Percentiles rank a stretch among this genome's conserved stretches.
phyloP scores from a whole-genome alignment of 2,113 vertebrate species.

The Saimiri boliviensis region DNA sequence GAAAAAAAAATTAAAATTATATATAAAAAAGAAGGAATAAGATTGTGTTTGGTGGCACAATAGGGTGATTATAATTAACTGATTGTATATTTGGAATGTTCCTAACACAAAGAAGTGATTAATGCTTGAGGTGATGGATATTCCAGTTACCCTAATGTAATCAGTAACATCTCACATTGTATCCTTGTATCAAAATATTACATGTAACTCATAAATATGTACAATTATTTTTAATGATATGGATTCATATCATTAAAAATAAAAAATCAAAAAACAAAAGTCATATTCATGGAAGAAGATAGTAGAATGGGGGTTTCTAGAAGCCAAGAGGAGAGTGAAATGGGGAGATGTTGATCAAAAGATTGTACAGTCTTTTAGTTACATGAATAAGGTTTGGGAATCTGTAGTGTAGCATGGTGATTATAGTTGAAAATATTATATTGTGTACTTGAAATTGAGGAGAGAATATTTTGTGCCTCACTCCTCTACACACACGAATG shows the following conservation, averaged over 20 bases:
- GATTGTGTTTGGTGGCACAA: neutral
- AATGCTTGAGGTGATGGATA: neutral
- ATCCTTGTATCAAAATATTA: neutral
- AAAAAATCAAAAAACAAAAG: neutral
- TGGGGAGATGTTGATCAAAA: neutral
- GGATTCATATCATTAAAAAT: neutral
- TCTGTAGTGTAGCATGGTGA: neutral
- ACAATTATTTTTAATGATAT: neutral
- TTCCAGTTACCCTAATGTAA: neutral
- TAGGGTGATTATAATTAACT: neutral
- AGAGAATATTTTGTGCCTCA: neutral
- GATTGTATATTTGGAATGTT: neutral
- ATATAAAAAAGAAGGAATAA: neutral
- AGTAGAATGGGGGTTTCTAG: neutral
- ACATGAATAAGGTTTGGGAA: neutral
- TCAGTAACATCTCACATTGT: neutral
- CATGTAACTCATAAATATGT: neutral
- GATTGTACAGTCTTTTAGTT: neutral
- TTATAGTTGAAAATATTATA: neutral
- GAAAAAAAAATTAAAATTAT: too few relatives aligned
- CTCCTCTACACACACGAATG: neutral
- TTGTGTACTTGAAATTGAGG: neutral
- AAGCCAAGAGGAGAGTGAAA: neutral
- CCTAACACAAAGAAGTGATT: neutral
- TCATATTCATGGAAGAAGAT: neutral